Conservation (phyloP, 1,140 invertebrate species). For the Drosophila lacteicornis region DNA sequence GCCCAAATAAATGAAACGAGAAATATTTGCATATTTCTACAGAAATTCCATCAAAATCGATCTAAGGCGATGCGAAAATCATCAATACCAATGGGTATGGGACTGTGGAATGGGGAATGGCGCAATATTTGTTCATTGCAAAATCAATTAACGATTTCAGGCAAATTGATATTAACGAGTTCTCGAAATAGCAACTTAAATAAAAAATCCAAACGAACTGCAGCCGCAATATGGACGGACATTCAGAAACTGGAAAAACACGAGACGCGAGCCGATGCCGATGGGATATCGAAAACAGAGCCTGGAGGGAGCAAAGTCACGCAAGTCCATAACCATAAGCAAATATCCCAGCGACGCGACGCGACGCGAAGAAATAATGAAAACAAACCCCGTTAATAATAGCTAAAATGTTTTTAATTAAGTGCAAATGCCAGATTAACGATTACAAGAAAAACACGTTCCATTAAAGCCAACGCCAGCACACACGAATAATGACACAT, state of each 20-base stretch:
- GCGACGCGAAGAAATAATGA: constrained; percentile 27
- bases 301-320: constrained; percentile 74
- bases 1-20: constrained; percentile 56
- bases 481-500: constrained; percentile 47
- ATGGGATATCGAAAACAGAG: constrained; percentile 47
- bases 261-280: constrained; percentile 16
- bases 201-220: constrained; percentile 50
- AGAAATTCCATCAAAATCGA: constrained; percentile 55
- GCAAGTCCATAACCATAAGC: constrained; percentile 62
- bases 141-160: constrained; percentile 83
- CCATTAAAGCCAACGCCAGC: constrained; percentile 67
- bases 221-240: constrained; percentile 41
- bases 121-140: constrained; percentile 83
- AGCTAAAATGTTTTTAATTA: constrained; percentile 84
- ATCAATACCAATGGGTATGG: constrained; percentile 16
- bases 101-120: constrained; percentile 54
- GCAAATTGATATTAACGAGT: constrained; percentile 84
- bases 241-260: constrained; percentile 59
- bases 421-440: constrained; percentile 83
- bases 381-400: constrained; percentile 71
- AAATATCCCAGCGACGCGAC: constrained; percentile 29
- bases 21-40: constrained; percentile 43
- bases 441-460: constrained; percentile 84
- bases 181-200: constrained; percentile 72
- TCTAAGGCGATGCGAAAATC: constrained; percentile 16